Evolutionary conservation across 2,888 invertebrate species (phyloP), one percentile per base, ranked within the genome.

Genomic region (Tetragnatha montana): DNA sequence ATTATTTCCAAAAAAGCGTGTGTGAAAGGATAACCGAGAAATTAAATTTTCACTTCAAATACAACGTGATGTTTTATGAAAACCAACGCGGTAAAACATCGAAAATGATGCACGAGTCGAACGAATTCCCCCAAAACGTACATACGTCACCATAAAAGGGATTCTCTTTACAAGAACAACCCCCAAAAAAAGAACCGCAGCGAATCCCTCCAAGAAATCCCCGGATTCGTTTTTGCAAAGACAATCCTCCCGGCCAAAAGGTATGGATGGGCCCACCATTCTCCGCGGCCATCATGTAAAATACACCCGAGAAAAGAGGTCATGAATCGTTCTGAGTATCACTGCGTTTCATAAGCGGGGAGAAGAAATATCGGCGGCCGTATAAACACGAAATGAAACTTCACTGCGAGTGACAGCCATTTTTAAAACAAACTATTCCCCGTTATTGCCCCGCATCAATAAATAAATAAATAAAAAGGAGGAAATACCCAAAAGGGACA

Each of bases 361-460:
- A 60, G 51, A 60, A 60, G 71, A 22, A 22, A 74, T 60, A 49
- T 22, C 50, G 22, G 60, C 51, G 69, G 71, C 19, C 19, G 51
- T 70, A 85, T 70, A 85, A 85, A 78, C 50, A 51, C 21, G 35
- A 73, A 71, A 71, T 70, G 85, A 69, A 78, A 79, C 50, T 80
- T 78, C 22, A 22, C 8, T 76, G 74, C 60, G 50, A 68, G 80
- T 70, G 86, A 73, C 76, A 71, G 68, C 73, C 50, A 81, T 85
- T 76, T 87, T 81, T 70, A 80, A 80, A 87, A 81, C 49, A 81
- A 87, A 76, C 76, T 60, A 49, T 81, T 78, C 81, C 69, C 81
- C 75, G 75, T 81, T 87, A 87, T 87, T 76, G 50, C 87, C n/a
- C 60, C 71, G 75, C 75, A 75, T 81, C 87, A 87, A 87, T 87